Evolutionary conservation across 2,113 vertebrate species (phyloP).

Genomic region (Pedionomus torquatus): DNA sequence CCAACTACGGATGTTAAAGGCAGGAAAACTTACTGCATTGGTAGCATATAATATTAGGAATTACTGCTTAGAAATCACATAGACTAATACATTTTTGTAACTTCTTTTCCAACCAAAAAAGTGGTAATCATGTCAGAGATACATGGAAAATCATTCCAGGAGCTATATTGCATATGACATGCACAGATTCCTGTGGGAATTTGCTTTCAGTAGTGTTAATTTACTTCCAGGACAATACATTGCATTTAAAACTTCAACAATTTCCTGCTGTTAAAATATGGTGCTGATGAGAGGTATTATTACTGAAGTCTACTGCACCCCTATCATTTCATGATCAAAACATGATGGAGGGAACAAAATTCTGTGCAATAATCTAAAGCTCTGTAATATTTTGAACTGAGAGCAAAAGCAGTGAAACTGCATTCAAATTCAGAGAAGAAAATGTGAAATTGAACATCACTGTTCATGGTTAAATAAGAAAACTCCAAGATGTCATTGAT

Average conservation of each 20-base stretch:
- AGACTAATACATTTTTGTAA: background rate
- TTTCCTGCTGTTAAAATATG: background rate
- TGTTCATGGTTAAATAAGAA: background rate
- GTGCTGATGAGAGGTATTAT: background rate
- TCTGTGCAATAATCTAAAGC: background rate
- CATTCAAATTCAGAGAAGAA: background rate
- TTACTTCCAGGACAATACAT: background rate
- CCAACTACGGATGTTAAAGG: background rate
- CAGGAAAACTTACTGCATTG: background rate
- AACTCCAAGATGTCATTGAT: background rate
- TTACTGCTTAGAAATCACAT: background rate
- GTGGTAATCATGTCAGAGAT: background rate
- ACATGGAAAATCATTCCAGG: background rate
- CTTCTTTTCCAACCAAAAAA: conserved; percentile 14
- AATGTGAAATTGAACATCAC: background rate
- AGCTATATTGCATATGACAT: background rate
- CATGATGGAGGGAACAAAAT: background rate
- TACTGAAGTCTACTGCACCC: background rate
- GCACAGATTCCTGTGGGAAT: background rate
- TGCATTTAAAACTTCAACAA: background rate
- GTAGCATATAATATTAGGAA: background rate
- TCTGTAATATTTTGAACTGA: background rate
- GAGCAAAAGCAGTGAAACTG: background rate
- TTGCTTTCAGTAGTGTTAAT: background rate
- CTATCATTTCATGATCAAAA: background rate